Base-by-base conservation (phyloP, 2,113 vertebrate species). In the Merops nubicus region DNA sequence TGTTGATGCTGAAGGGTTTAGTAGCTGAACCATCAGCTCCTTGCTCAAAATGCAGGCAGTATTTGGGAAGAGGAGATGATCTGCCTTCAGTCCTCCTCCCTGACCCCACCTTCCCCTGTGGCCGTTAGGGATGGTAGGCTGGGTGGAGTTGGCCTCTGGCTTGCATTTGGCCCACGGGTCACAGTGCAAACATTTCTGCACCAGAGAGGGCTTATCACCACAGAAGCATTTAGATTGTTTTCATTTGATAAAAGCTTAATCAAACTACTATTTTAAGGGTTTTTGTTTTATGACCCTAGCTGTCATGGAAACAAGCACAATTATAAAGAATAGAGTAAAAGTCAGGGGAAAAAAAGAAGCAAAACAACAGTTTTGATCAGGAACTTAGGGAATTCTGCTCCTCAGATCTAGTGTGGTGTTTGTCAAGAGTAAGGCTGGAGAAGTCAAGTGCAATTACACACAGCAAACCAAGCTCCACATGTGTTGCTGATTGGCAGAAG, bases 61-160 rank as follows among this genome's bases (percentile, higher is more conserved):
- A 6, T 69, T 53, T 34, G 40, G 59, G 80, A 73, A 53, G 15
- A 51, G 26, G 34, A 38, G 63, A 23, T 47, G 23, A 42, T 31
- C 56, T 83, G 38, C 33, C 18, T 65, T 73, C 63, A 12, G 23
- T 21, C 22, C 20, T 29, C 56, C 48, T 80, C 19, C 23, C 51
- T n/a, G n/a, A n/a, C 8, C 4, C 0, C 15, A 14, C 17, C 45
- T 18, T 16, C 45, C 19, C 2, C 15, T 4, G 0, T 4, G 31
- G 36, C 59, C 20, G 12, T 48, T 40, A 54, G 26, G 9, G n/a
- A 22, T 50, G 54, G 25, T 50, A 65, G 72, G 34, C 31, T 2
- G 0, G 21, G 12, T 8, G 20, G 53, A 9, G 3, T 15, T 62
- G 33, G 82, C 51, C 9, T 47, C 57, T 43, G 36, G 12, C 11